Conservation (phyloP, 2,888 invertebrate species). For the Alentia gelatinosa region DNA sequence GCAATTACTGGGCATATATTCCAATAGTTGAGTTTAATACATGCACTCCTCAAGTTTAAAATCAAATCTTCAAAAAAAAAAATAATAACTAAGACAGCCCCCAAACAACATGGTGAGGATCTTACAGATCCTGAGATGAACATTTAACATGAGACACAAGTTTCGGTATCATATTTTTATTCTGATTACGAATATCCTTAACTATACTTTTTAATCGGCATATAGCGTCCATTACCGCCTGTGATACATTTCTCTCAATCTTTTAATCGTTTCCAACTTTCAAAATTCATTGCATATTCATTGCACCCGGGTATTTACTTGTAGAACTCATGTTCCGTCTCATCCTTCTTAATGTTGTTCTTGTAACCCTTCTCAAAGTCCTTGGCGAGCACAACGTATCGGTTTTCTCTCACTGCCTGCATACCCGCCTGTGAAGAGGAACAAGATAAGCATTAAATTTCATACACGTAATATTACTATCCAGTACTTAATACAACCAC, state of each 20-base stretch:
- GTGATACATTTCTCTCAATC: not conserved
- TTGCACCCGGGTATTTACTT: conserved; percentile 85
- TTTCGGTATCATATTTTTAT: not conserved
- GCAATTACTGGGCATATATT: too few species aligned
- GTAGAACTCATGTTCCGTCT: conserved; percentile 99
- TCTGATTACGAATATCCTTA: not conserved
- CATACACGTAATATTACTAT: too few species aligned
- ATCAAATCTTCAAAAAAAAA: too few species aligned
- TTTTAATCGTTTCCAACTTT: not conserved
- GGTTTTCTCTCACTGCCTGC: conserved; percentile 99
- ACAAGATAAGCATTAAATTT: too few species aligned
- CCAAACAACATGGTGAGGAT: too few species aligned
- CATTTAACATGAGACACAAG: not conserved
- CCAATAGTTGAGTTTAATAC: too few species aligned
- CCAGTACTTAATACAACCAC: too few species aligned
- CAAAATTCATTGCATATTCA: not conserved
- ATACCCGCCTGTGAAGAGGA: conserved; percentile 97
- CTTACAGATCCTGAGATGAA: too few species aligned
- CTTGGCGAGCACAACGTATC: conserved; percentile 98
- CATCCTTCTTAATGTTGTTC: conserved; percentile 99
- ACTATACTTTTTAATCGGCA: not conserved
- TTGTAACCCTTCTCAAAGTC: conserved; percentile 99
- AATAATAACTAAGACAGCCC: too few species aligned
- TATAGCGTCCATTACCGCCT: not conserved
- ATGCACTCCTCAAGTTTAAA: too few species aligned